Evolutionary conservation across 2,888 invertebrate species (phyloP), one percentile per base, ranked within the genome.

Genomic region (Mimachlamys varia): DNA sequence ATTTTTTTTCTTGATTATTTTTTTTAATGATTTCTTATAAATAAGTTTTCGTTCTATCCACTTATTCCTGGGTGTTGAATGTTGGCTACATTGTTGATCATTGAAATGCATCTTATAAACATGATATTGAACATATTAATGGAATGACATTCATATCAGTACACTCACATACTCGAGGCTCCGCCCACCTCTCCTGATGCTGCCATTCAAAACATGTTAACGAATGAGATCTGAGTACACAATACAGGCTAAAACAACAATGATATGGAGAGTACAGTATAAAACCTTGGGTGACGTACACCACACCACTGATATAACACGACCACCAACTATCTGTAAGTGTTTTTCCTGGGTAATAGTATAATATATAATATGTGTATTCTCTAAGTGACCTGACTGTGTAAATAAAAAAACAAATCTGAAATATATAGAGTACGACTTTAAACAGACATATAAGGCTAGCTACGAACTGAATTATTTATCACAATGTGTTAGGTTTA

Each of bases 11-110:
- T 49, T 44, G n/a, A n/a, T n/a, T n/a, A n/a, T 58, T 90, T 88
- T 89, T 27, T 88, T 90, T 38, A 50, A 88, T 88, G 88, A 38
- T 38, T 88, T 88, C 27, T 37, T 89, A 89, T 76, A 76, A 22
- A 90, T 90, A 88, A 37, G 33, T 58, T 44, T 55, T 90, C 49
- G 38, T 53, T 55, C 38, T 58, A 90, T 90, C 37, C 58, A 19
- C 58, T 90, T 76, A 76, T n/a, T 90, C 55, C 44, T 55, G 38
- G 53, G 55, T 88, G 49, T n/a, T 38, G 55, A 87, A 87, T 89
- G 89, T 89, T 53, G 58, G 88, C 88, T 88, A 88, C 38, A 53
- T 53, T 53, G 17, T 58, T 58, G 58, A 58, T 33, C 76, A 76
- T 33, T 27, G 33, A 76, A 76, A 76, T 76, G 33, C 76, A 76